Base-by-base conservation (phyloP, 2,888 invertebrate species). In the Octodonta nipae region DNA sequence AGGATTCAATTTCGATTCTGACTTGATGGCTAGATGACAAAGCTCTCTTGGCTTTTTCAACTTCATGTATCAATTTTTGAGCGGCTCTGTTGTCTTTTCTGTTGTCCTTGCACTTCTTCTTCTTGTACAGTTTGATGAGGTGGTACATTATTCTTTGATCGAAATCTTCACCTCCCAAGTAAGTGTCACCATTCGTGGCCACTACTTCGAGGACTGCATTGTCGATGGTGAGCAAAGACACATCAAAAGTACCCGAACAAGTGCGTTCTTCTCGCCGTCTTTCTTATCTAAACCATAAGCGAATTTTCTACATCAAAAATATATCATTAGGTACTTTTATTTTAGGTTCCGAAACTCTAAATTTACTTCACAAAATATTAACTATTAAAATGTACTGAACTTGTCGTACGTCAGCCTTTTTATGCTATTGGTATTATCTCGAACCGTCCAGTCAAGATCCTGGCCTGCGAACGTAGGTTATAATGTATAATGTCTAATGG, bases 191-290 rank as follows among this genome's bases (percentile, higher is more conserved):
- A 56, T 86, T 87, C 41, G 89, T 89, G 1, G 88, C 79, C 1
- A 85, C 81, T 37, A 60, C 62, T 68, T 98, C 96, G 61, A 98
- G 98, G 4, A 98, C 93, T 32, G 96, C 98, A 52, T 95, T 93
- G 58, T 98, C 96, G 56, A 98, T 98, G 43, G 95, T 96, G 32
- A 98, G 71, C 12, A 98, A 74, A 22, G 95, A 95, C 11, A 98
- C 98, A 65, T 98, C 98, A 57, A 98, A 98, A 44, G 98, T 98
- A 65, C 96, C 98, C 61, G 98, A 8, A 98, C 95, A 30, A 98
- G 70, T 12, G 98, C 91, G 56, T 98, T 98, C 71, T 95, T 93
- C 64, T 96, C 96, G 28, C 91, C 92, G 40, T 91, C 91, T 55
- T 84, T 89, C 66, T 93, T 93, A 66, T 95, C 93, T 43, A 95